These are phyloP conservation scores for Cataglyphis hispanica DNA, from an alignment of 1,140 invertebrate genomes.

Conservation along the genomic window DNA sequence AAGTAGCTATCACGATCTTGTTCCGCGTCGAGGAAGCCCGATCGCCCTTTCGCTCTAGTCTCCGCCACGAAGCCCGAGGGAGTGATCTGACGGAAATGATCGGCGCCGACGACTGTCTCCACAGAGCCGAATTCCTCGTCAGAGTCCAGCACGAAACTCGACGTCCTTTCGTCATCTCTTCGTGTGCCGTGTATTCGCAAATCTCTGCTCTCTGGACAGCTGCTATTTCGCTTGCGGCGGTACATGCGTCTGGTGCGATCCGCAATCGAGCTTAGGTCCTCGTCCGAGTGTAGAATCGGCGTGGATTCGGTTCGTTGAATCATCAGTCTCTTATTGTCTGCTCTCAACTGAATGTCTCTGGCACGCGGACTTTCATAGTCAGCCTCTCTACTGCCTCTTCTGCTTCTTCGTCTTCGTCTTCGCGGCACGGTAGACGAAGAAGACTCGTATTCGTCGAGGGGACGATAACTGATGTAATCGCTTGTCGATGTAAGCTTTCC, in stretches of 20 bases:
- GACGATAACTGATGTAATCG: constrained; percentile 72
- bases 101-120: constrained; percentile 81
- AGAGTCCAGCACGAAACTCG: constrained; percentile 78
- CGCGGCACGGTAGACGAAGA: constrained; percentile 40
- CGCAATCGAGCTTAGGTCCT: constrained; percentile 74
- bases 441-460: constrained; percentile 74
- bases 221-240: constrained; percentile 79
- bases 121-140: constrained; percentile 84
- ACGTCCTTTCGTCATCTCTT: constrained; percentile 45
- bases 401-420: constrained; percentile 65
- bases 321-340: constrained; percentile 70
- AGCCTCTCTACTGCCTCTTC: constrained; percentile 69
- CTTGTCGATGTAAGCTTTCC: constrained; percentile 54
- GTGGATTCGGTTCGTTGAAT: constrained; percentile 81
- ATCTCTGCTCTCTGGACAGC: constrained; percentile 81
- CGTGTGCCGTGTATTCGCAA: constrained; percentile 54
- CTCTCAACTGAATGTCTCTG: constrained; percentile 69
- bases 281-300: constrained; percentile 80
- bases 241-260: constrained; percentile 71
- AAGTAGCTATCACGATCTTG: constrained; percentile 54
- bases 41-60: constrained; percentile 20
- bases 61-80: constrained; percentile 39
- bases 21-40: constrained; percentile 60
- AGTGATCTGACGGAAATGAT: constrained; percentile 61
- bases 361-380: constrained; percentile 75